phyloP scores from a whole-genome alignment of 2,113 vertebrate species.

The Oncorhynchus kisutch region DNA sequence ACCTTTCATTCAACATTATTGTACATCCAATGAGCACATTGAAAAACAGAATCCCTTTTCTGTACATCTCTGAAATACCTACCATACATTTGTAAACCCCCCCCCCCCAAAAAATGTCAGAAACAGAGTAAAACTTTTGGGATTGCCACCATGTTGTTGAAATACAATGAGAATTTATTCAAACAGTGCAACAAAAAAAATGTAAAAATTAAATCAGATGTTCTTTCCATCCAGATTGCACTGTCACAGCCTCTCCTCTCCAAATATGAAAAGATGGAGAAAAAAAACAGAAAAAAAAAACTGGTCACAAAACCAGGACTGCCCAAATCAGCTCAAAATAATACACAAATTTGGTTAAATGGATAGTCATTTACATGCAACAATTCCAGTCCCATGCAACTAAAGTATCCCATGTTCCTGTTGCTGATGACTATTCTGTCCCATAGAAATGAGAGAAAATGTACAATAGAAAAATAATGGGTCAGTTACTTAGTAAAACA shows the following conservation, averaged over 20 bases:
- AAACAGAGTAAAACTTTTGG: background rate
- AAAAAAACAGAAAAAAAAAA: conserved; percentile 21
- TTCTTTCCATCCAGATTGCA: conserved; percentile 74
- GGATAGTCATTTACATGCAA: conserved; percentile 68
- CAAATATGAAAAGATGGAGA: conserved; percentile 27
- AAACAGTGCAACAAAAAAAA: conserved; percentile 78
- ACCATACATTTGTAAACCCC: background rate
- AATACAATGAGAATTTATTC: conserved; percentile 82
- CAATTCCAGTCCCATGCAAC: conserved; percentile 71
- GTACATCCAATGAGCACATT: background rate
- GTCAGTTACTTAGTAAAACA: conserved; percentile 40
- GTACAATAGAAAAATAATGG: conserved; percentile 59
- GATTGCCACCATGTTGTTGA: conserved; percentile 45
- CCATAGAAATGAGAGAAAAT: conserved; percentile 56
- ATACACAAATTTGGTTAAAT: conserved; percentile 63
- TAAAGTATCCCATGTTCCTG: conserved; percentile 50
- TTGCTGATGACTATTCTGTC: conserved; percentile 45
- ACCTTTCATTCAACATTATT: background rate
- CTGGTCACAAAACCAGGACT: conserved; percentile 47
- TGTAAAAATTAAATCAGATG: conserved; percentile 43
- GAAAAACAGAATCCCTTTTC: background rate
- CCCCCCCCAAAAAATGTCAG: conserved; percentile 3
- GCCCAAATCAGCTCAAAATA: conserved; percentile 54
- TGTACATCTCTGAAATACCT: background rate
- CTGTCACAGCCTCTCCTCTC: conserved; percentile 65